These are phyloP conservation scores for Aulostomus chinensis DNA, from an alignment of 2,797 vertebrate species.

Conservation along the genomic window DNA sequence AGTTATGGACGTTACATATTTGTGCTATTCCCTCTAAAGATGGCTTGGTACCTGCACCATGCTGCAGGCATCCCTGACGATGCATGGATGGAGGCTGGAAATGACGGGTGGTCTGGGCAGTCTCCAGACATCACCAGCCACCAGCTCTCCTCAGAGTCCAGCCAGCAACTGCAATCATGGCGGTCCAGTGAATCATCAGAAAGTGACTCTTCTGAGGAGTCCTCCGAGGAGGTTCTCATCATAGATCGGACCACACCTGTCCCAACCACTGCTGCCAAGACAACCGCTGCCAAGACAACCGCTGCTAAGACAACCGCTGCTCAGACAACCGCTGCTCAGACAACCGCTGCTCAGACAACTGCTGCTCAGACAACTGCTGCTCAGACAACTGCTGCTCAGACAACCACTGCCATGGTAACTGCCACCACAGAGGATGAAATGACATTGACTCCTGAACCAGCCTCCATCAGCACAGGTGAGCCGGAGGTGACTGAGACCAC, in stretches of 20 bases:
- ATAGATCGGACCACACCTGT: background rate
- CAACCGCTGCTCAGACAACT: no score
- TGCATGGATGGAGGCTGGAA: background rate
- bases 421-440: background rate
- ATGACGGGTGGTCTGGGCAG: background rate
- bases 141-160: conserved; percentile 10
- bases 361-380: no score
- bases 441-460: background rate
- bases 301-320: background rate
- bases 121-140: background rate
- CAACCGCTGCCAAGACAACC: background rate
- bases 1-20: no score
- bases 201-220: conserved; percentile 26
- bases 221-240: conserved; percentile 15
- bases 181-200: conserved; percentile 18
- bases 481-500: background rate
- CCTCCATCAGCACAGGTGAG: background rate
- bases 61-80: conserved; percentile 19
- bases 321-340: no score
- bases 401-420: background rate
- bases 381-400: background rate
- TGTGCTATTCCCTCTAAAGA: conserved; percentile 12
- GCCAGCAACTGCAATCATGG: background rate
- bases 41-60: background rate
- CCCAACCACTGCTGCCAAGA: background rate